phyloP scores from a whole-genome alignment of 2,888 invertebrate species.

The Drosophila siamana region DNA sequence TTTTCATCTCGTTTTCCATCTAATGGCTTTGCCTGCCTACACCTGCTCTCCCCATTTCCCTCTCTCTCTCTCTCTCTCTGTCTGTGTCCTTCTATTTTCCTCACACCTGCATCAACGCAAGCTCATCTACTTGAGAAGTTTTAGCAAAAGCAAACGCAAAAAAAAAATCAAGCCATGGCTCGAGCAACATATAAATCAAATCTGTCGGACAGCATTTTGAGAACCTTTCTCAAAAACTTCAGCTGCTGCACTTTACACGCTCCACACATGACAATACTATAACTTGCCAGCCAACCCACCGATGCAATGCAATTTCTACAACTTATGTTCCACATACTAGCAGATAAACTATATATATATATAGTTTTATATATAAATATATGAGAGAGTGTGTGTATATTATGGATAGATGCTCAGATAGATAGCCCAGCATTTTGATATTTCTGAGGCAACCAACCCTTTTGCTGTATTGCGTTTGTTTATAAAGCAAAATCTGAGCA shows the following conservation, averaged over 20 bases:
- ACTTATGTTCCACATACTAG: constrained; percentile 19
- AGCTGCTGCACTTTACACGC: constrained; percentile 49
- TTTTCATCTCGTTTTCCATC: constrained; percentile 14
- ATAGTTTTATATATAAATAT: constrained; percentile 17
- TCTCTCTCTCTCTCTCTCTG: too few species aligned
- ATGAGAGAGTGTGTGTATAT: too few species aligned
- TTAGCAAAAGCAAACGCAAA: too few species aligned
- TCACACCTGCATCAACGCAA: too few species aligned
- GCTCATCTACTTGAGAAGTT: too few species aligned
- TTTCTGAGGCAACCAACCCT: constrained; percentile 70
- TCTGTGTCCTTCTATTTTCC: too few species aligned
- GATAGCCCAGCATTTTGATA: constrained; percentile 64
- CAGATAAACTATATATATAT: constrained; percentile 12
- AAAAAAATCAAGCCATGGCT: too few species aligned
- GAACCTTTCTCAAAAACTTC: constrained; percentile 61
- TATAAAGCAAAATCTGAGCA: constrained; percentile 68
- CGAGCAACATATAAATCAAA: constrained; percentile 66
- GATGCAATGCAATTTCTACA: constrained; percentile 18
- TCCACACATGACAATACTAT: constrained; percentile 44
- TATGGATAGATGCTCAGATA: constrained; percentile 35
- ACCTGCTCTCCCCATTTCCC: background rate
- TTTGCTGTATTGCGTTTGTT: constrained; percentile 71
- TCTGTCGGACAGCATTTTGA: constrained; percentile 56
- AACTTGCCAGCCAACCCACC: constrained; percentile 64
- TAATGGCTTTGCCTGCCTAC: constrained; percentile 40